Base-by-base conservation (phyloP, 2,797 vertebrate genomes). In the Gobionotothen gibberifrons region DNA sequence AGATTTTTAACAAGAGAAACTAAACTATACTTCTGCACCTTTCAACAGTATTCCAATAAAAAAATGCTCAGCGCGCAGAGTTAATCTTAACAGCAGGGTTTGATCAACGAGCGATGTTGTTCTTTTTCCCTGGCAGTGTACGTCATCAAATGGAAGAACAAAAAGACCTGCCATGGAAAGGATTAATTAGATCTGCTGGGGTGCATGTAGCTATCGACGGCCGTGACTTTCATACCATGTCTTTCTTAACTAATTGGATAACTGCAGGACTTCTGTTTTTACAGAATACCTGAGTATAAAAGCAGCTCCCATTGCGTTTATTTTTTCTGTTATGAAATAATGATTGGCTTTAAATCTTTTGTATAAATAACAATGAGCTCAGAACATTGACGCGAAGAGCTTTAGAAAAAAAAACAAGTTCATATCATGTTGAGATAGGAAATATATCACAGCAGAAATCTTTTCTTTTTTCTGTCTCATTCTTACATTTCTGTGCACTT, bases 31-130 rank as follows among this genome's bases (percentile, higher is more conserved):
- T 21, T 65, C 66, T 76, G 81, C 63, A 59, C 39, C 44, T 64
- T 67, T 58, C 74, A 77, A 73, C 77, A 77, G 82, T 82, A 74
- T 62, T 69, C 40, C 16, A 59, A 70, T 67, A 63, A 43, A 81
- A 16, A 79, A 78, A 65, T 63, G 64, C 60, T 69, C 63, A 43
- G 71, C 3, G 22, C 84, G 76, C 73, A 76, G 16, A 62, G 51
- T 22, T 46, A 19, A 73, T 69, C 61, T 81, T 46, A 79, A 72
- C 43, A 14, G 4, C 48, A 43, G 26, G 66, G 60, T 83, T 83
- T 84, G 70, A 67, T 75, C 53, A 78, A 39, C 54, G 46, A 79
- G 74, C 79, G 74, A 49, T 87, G 85, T 77, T 78, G 44, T 63
- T 13, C 22, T 26, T 69, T 44, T 55, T 58, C 49, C 36, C 48